These are phyloP conservation scores for Urocolius indicus DNA, from an alignment of 2,113 vertebrate species.

Conservation along the genomic window DNA sequence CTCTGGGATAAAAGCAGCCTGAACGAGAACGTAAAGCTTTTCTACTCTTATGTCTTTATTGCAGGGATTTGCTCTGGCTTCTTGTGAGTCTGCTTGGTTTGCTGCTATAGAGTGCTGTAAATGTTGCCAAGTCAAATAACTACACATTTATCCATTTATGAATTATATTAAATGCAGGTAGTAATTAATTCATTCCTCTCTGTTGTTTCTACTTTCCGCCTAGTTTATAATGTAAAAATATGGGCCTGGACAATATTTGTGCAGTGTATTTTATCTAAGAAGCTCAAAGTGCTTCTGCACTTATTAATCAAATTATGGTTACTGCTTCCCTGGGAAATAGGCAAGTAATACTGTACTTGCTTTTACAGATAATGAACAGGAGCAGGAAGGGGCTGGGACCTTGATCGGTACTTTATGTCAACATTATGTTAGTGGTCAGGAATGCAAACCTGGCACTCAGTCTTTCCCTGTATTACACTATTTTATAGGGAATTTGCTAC, in stretches of 20 bases:
- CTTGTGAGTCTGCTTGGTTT: neutral
- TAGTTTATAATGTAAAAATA: neutral
- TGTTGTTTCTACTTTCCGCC: neutral
- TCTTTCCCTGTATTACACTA: neutral
- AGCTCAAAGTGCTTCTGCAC: neutral
- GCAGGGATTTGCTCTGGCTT: neutral
- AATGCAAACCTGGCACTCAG: neutral
- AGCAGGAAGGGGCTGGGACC: neutral
- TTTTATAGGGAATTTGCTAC: neutral
- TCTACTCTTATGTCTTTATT: neutral
- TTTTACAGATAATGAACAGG: constrained; percentile 6
- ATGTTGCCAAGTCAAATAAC: neutral
- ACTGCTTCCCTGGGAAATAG: neutral
- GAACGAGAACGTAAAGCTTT: neutral
- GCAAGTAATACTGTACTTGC: neutral
- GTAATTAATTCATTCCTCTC: constrained; percentile 1
- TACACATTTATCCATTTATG: neutral
- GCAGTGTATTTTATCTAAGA: neutral
- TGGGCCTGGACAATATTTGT: neutral
- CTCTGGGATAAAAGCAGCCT: neutral
- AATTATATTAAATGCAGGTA: neutral
- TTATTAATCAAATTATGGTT: constrained; percentile 9
- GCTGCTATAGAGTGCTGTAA: neutral
- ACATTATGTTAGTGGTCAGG: neutral
- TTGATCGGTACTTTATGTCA: neutral